Conservation (phyloP, 1,140 invertebrate species). For the Ridgeia piscesae region DNA sequence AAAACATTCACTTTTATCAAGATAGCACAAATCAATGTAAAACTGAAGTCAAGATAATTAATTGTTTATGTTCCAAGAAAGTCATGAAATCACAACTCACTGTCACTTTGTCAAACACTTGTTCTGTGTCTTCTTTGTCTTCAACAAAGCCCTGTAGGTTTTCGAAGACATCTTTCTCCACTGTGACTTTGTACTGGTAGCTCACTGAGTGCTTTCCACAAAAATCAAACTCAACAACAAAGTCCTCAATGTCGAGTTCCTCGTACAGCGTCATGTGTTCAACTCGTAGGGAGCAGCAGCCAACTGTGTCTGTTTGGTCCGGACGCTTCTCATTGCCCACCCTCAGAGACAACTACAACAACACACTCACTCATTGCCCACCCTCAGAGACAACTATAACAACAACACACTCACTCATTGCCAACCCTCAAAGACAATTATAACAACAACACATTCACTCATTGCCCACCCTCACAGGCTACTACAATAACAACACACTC, state of each 20-base stretch:
- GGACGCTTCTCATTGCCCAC: constrained; percentile 99
- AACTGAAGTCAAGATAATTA: too few relatives aligned
- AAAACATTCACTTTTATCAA: too few relatives aligned
- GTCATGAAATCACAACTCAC: constrained; percentile 55
- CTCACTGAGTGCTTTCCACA: constrained; percentile 91
- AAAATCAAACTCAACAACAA: constrained; percentile 98
- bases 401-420: too few relatives aligned
- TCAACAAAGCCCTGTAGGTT: constrained; percentile 98
- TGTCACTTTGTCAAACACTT: constrained; percentile 97
- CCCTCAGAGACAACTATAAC: too few relatives aligned
- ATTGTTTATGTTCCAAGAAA: too few relatives aligned
- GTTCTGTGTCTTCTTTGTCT: constrained; percentile 91
- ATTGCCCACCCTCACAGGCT: not conserved
- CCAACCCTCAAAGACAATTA: too few relatives aligned
- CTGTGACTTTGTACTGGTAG: constrained; percentile 95
- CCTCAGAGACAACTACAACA: constrained; percentile 81
- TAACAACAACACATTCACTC: too few relatives aligned
- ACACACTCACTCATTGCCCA: not conserved
- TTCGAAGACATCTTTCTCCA: constrained; percentile 98
- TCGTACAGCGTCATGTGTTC: constrained; percentile 94
- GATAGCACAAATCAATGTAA: too few relatives aligned
- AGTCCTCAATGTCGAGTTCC: constrained; percentile 79
- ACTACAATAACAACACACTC: not conserved
- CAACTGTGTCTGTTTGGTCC: constrained; percentile 91
- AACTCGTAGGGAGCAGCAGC: constrained; percentile 97